Base-by-base conservation (phyloP, 2,113 vertebrate species). In the Ramphastos sulfuratus region DNA sequence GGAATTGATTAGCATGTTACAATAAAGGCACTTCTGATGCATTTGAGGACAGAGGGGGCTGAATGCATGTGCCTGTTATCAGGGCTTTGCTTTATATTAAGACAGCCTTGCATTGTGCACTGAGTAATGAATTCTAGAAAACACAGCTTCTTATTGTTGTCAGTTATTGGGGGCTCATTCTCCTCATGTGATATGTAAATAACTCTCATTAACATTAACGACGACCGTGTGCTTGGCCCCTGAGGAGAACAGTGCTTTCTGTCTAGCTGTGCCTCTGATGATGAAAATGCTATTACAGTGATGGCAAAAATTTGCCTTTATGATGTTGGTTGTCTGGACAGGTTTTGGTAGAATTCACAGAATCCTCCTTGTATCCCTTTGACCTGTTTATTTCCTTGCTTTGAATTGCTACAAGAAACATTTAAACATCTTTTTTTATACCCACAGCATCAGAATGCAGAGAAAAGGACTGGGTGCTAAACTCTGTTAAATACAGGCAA, bases 131-230 rank as follows among this genome's bases (percentile, higher is more conserved):
- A 95, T 96, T 93, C 94, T 82, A 91, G 93, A 90, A 97, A 89
- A 96, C 80, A 97, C 90, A 96, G 96, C 60, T 92, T 91, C 78
- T 87, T 95, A 85, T 90, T 97, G 96, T 97, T 90, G 78, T 31
- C 83, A 82, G 78, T 86, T 94, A 95, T 95, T 92, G 76, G 89
- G 90, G 92, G 64, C 71, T 96, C 61, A 80, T 94, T 97, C 90
- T 95, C 80, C 91, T 80, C 87, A 90, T 92, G 67, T 94, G 85
- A 83, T 87, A 82, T 90, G 75, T 75, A 95, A 93, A 95, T 96
- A 90, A 52, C 88, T 88, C 93, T 92, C 90, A 93, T 96, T 96
- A 96, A 92, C 73, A 80, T 89, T 93, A 92, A 94, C 5, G 23
- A 71, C 1, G 4, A 85, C 75, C 95, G 64, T 81, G 67, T 91